Base-by-base conservation (phyloP, 2,888 invertebrate genomes). In the Zygothrica quintamaculata region DNA sequence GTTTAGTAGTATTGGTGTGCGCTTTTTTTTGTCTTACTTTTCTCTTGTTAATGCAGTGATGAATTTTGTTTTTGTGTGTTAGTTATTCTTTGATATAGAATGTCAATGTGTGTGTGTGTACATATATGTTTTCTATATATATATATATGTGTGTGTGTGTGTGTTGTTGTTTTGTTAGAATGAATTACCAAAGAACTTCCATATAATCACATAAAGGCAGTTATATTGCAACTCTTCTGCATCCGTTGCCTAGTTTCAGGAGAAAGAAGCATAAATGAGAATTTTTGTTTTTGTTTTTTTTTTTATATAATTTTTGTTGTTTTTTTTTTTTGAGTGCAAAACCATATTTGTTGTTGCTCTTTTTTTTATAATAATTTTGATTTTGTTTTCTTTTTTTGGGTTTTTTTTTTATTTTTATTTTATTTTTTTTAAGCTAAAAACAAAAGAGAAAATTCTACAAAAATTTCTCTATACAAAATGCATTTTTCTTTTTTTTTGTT, bases 181-280 rank as follows among this genome's bases (percentile, higher is more conserved):
- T 79, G 87, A 90, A 90, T 93, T 94, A 93, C 93, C 93, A 92
- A 93, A 92, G 88, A 93, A 92, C 90, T 93, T 94, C 91, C 93
- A 93, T 92, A 94, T 93, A 91, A 94, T 93, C 92, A 93, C 94
- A 93, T 93, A 94, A 92, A 94, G 93, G 93, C 94, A 94, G 93
- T 93, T 93, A 92, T 93, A 92, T 92, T 93, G 91, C 88, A 87
- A 78, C 85, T 82, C 82, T 81, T 89, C 88, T 82, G 91, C 91
- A 88, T 91, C 92, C 88, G 89, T 68, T 69, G 80, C 84, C 80
- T 87, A 73, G 70, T 71, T 86, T 77, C 70, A 70, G 72, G 58
- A 65, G 73, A 76, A 80, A 76, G 78, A 81, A 78, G 85, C 71
- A 85, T 74, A 86, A 66, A 78, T 84, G 84, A 77, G 77, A 84